A percentile compares a stretch with the other conserved stretches of the same genome.
Conservation (phyloP, 1,140 invertebrate genomes). For the Orchestia grillus region DNA sequence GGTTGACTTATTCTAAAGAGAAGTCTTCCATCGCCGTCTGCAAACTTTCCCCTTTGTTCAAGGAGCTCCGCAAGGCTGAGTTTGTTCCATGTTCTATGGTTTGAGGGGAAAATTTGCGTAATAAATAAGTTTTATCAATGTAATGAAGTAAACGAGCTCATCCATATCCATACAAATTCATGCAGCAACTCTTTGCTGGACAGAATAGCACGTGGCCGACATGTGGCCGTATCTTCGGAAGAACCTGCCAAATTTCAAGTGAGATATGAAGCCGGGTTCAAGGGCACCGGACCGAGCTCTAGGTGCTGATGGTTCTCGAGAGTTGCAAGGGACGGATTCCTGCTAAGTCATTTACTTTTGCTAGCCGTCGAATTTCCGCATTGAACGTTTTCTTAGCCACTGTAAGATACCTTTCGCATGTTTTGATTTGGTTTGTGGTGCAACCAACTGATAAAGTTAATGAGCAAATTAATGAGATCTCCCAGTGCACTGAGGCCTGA, state of each 20-base stretch:
- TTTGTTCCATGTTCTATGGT: too few relatives aligned
- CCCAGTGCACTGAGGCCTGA: too few relatives aligned
- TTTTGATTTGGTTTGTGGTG: background rate
- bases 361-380: too few relatives aligned
- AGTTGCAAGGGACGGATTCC: background rate
- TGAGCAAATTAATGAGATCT: too few relatives aligned
- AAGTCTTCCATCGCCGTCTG: too few relatives aligned
- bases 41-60: too few relatives aligned
- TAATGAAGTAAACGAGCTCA: too few relatives aligned
- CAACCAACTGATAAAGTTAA: background rate
- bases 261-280: background rate
- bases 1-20: too few relatives aligned
- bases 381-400: background rate
- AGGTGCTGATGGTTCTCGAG: background rate
- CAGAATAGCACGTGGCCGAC: background rate
- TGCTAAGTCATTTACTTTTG: background rate
- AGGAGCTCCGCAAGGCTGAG: too few relatives aligned
- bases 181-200: background rate
- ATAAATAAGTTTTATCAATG: too few relatives aligned
- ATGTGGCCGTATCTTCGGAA: background rate
- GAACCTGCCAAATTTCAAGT: background rate
- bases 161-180: background rate
- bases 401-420: background rate
- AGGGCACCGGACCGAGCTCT: background rate
- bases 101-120: too few relatives aligned